Base-by-base conservation (phyloP, 1,140 invertebrate species). In the Cydia amplana region DNA sequence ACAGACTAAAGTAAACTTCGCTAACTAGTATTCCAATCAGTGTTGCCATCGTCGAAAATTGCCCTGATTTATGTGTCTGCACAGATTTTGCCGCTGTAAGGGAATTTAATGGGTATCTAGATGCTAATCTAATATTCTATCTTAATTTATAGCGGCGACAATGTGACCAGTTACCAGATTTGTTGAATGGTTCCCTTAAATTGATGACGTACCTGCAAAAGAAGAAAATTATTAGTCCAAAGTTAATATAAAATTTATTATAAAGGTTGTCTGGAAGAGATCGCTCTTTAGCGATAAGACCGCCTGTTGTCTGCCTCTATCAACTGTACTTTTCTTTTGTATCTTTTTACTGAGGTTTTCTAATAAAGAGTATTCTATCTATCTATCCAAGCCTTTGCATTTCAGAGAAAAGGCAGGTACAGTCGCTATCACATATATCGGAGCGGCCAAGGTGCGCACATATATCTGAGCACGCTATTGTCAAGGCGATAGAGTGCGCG, bases 21-120 rank as follows among this genome's bases (percentile, higher is more conserved):
- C 78, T 82, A 83, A 81, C 75, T 79, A 76, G 73, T 75, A 74
- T 77, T 77, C 83, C 86, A 88, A 87, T 90, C 83, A 84, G 78
- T 77, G 80, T 79, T 82, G 79, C 81, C 78, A 82, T 82, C 79
- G 72, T 78, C 81, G 81, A 87, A 86, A 88, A 86, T 85, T 84
- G 80, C 76, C 32, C 12, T 87, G 87, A 91, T 91, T 87, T 88
- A 89, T 88, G 80, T 83, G 83, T 86, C 83, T 87, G 84, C 82
- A 79, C 80, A 88, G 81, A 70, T 85, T 87, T 79, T 75, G 78
- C 78, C 75, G 64, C 65, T 70, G 16, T 70, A 70, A 70, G 36
- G 65, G 65, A 70, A 70, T 70, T 70, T 70, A 70, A 70, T 70
- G 65, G 65, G 14, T 70, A 70, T 70, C 28, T 36, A 70, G 65